phyloP scores from a whole-genome alignment of 1,140 invertebrate species.

The Mizuhopecten yessoensis region DNA sequence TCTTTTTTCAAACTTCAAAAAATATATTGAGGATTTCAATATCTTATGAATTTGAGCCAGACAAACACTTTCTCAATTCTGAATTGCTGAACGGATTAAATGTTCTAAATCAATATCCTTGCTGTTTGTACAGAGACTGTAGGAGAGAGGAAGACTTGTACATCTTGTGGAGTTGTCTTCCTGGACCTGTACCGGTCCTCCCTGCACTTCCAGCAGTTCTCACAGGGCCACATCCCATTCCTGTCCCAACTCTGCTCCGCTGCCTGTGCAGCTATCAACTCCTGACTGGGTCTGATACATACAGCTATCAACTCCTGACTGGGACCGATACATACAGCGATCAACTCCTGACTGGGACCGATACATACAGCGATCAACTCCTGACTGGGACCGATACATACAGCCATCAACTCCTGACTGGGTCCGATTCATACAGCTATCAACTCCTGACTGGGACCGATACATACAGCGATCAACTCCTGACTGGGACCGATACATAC shows the following conservation, averaged over 20 bases:
- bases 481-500: no score
- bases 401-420: no score
- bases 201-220: conserved; percentile 40
- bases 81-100: neutral
- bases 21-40: neutral
- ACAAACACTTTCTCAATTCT: neutral
- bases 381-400: no score
- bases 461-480: no score
- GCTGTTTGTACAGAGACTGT: conserved; percentile 45
- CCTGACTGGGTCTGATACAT: neutral
- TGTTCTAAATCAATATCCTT: neutral
- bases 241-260: conserved; percentile 49
- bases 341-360: no score
- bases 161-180: conserved; percentile 43
- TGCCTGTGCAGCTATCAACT: neutral
- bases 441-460: no score
- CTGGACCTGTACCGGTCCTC: conserved; percentile 42
- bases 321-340: no score
- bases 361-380: no score
- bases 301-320: no score
- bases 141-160: conserved; percentile 46
- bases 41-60: no score
- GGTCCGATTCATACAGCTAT: no score
- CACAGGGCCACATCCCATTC: conserved; percentile 50
- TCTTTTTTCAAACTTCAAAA: no score